Percentiles rank a stretch among this genome's conserved stretches.
phyloP scores from a whole-genome alignment of 2,113 vertebrate species.

The Dipodomys ordii region DNA sequence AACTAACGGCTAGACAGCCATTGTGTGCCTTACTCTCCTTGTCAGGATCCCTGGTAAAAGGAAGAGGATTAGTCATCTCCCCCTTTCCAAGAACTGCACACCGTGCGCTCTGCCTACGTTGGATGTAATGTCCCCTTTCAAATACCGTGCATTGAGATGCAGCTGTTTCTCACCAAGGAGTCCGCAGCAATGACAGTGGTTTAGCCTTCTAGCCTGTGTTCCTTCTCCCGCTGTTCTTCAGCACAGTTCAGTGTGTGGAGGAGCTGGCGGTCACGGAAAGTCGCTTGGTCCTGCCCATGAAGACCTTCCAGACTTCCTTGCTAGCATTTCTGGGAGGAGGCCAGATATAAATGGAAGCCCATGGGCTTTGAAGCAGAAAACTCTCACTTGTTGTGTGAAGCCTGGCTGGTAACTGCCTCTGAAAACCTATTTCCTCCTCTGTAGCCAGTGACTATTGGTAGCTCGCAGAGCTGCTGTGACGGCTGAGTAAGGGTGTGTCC shows the following conservation, averaged over 20 bases:
- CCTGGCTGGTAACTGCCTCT: background rate
- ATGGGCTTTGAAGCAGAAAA: slow-evolving; percentile 12
- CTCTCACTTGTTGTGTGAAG: background rate
- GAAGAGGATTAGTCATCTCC: background rate
- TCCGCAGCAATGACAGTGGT: background rate
- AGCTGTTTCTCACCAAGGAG: background rate
- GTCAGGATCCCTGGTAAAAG: background rate
- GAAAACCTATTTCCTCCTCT: background rate
- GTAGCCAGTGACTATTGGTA: background rate
- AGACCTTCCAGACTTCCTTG: background rate
- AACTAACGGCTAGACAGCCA: background rate
- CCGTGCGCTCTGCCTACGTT: background rate
- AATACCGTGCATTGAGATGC: background rate
- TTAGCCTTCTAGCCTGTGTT: background rate
- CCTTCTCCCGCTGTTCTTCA: background rate
- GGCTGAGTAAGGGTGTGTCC: background rate
- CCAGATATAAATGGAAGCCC: background rate
- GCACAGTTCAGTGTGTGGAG: background rate
- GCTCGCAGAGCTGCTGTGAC: background rate
- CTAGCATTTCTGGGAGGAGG: background rate
- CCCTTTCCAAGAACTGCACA: background rate
- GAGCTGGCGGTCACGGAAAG: background rate
- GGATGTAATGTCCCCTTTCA: background rate
- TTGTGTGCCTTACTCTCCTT: background rate
- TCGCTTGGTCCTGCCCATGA: background rate